These are phyloP conservation scores for Tiliqua scincoides DNA, from an alignment of 2,113 vertebrate genomes.

Conservation along the genomic window DNA sequence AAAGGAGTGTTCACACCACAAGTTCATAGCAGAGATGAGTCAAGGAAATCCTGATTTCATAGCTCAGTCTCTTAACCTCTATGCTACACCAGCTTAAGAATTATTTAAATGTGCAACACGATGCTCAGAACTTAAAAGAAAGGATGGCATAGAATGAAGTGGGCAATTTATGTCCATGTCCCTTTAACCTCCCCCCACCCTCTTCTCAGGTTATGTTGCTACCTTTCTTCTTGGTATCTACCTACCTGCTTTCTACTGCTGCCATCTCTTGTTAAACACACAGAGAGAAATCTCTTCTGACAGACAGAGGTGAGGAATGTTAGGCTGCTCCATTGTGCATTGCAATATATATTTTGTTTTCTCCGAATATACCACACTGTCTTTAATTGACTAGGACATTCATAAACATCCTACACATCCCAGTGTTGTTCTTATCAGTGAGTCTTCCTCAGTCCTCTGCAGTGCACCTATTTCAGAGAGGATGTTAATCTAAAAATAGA, in stretches of 20 bases:
- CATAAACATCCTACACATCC: neutral
- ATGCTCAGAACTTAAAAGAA: neutral
- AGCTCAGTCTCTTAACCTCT: too few relatives aligned
- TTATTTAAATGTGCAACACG: neutral
- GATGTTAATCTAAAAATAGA: constrained; percentile 6
- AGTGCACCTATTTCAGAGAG: neutral
- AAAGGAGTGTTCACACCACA: too few relatives aligned
- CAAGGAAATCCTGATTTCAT: too few relatives aligned
- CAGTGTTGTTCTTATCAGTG: neutral
- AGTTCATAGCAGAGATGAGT: too few relatives aligned
- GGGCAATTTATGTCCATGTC: neutral
- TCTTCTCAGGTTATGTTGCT: neutral
- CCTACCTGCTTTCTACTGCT: neutral
- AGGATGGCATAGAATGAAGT: neutral
- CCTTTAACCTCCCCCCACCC: neutral
- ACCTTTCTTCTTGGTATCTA: neutral
- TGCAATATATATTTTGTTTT: neutral
- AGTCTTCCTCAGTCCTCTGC: neutral
- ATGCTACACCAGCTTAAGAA: too few relatives aligned
- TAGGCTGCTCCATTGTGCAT: neutral
- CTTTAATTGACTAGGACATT: neutral
- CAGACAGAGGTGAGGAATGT: neutral
- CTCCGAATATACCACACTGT: neutral
- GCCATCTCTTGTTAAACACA: constrained; percentile 3
- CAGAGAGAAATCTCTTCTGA: neutral